phyloP scores from a whole-genome alignment of 2,113 vertebrate genomes.

The Tretioscincus oriximinensis region DNA sequence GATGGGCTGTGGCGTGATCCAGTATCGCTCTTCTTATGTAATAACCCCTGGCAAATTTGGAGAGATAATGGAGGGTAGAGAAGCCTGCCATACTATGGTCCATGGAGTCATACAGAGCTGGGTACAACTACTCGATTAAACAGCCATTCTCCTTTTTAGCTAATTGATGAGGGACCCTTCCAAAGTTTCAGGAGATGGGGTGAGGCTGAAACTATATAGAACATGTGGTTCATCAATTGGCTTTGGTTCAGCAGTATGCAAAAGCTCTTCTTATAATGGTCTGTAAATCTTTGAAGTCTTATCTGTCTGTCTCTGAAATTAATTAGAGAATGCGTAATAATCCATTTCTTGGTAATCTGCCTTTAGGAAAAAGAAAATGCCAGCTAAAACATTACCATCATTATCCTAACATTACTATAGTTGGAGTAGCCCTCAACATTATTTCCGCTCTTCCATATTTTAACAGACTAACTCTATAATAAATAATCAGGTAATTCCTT shows the following conservation, averaged over 20 bases:
- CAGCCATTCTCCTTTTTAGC: not conserved
- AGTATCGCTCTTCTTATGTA: too few relatives aligned
- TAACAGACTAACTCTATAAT: not conserved
- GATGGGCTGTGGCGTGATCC: too few relatives aligned
- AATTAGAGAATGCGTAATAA: not conserved
- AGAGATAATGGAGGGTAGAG: too few relatives aligned
- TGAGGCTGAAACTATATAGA: not conserved
- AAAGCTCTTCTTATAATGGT: not conserved
- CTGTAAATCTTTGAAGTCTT: not conserved
- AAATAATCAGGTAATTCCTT: not conserved
- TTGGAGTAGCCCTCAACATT: not conserved
- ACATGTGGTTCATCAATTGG: not conserved
- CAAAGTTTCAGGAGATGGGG: not conserved
- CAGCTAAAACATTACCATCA: not conserved
- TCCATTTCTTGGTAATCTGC: not conserved
- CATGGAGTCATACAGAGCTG: too few relatives aligned
- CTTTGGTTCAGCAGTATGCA: not conserved
- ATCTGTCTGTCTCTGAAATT: not conserved
- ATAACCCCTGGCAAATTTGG: not conserved
- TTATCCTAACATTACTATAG: not conserved
- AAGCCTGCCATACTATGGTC: too few relatives aligned
- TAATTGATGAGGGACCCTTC: not conserved
- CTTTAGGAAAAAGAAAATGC: not conserved
- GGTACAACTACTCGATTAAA: too few relatives aligned
- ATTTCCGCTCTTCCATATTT: not conserved